Conservation (phyloP, 2,797 vertebrate genomes). For the Lepidocolaptes lacrymiger region DNA sequence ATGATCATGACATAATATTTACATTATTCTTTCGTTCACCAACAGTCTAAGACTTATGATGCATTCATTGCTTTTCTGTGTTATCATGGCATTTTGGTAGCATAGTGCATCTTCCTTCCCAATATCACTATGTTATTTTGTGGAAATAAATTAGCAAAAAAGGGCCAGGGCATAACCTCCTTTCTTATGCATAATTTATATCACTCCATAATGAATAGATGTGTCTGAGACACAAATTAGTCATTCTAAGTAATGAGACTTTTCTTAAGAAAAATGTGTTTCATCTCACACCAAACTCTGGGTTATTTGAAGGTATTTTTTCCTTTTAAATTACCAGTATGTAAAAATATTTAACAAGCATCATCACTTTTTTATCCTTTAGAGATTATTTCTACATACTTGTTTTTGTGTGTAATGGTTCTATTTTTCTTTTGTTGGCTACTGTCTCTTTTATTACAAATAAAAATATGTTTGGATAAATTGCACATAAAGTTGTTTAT, state of each 20-base stretch:
- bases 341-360: slow-evolving; percentile 45
- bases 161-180: neutral
- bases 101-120: neutral
- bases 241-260: slow-evolving; percentile 12
- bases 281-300: neutral
- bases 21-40: neutral
- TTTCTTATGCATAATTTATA: slow-evolving; percentile 15
- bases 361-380: neutral
- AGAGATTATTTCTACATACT: slow-evolving; percentile 25
- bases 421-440: slow-evolving; percentile 18
- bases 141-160: slow-evolving; percentile 27
- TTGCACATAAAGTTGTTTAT: slow-evolving; percentile 71
- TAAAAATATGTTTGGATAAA: slow-evolving; percentile 68
- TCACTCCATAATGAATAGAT: slow-evolving; percentile 32
- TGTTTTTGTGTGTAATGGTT: neutral
- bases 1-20: neutral
- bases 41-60: neutral
- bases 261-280: slow-evolving; percentile 34
- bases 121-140: neutral
- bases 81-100: neutral
- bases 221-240: slow-evolving; percentile 16
- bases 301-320: slow-evolving; percentile 39
- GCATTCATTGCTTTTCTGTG: neutral
- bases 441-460: slow-evolving; percentile 68
- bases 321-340: slow-evolving; percentile 30